These are phyloP conservation scores for Megaptera novaeangliae DNA, from an alignment of 2,113 vertebrate species.

Conservation along the genomic window DNA sequence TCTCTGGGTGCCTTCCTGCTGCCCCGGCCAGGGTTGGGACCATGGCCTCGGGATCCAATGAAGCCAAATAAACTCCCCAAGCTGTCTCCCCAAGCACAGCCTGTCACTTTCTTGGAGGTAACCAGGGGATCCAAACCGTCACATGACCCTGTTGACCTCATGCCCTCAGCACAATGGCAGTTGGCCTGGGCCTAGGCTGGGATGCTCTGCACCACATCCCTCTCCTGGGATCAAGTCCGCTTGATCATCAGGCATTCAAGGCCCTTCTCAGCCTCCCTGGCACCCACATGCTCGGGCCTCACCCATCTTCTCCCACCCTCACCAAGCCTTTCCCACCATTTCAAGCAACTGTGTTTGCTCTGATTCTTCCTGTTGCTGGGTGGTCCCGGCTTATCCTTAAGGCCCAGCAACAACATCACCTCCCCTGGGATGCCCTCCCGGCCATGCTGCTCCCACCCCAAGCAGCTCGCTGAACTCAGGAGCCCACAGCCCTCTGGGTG, in stretches of 20 bases:
- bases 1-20: constrained; percentile 42
- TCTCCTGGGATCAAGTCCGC: background rate
- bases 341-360: background rate
- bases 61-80: constrained; percentile 73
- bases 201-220: background rate
- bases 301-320: background rate
- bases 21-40: constrained; percentile 32
- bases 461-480: background rate
- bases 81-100: constrained; percentile 36
- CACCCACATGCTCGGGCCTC: background rate
- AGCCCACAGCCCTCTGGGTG: background rate
- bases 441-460: accelerated
- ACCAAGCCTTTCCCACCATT: background rate
- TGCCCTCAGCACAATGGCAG: background rate
- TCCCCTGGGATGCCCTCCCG: background rate
- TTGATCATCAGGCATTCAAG: background rate
- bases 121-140: background rate
- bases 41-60: constrained; percentile 43
- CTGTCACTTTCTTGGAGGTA: background rate
- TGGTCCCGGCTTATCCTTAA: background rate
- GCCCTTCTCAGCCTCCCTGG: background rate
- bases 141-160: background rate
- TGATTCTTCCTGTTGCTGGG: background rate
- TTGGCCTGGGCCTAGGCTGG: background rate
- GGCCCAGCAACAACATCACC: background rate